Base-by-base conservation (phyloP, 2,797 vertebrate species). In the Thalassophryne amazonica region DNA sequence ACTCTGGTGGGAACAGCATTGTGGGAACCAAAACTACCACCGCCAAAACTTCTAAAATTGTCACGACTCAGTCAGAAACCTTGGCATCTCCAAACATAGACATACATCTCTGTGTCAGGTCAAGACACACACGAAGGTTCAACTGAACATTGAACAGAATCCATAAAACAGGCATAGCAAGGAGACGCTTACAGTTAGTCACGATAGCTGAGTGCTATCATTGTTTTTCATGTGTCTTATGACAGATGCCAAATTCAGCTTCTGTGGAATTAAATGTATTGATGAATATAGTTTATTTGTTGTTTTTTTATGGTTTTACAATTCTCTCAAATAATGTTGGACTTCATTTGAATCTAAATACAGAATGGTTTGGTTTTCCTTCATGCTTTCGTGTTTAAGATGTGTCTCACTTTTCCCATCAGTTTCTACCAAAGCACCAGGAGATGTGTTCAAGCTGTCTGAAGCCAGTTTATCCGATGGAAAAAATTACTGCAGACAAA, bases 401-500 rank as follows among this genome's bases (percentile, higher is more conserved):
- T 25, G 3, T 20, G 35, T 56, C n/a, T 60, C 2, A 19, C 60
- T 60, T 48, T 64, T 75, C 12, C 64, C 65, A 74, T 46, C 68
- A 92, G 84, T 91, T 93, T 74, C 89, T 91, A 82, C 56, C 70
- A 9, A 21, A 34, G 4, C 22, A 39, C 68, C 86, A 50, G 39
- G 93, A 94, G 55, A 80, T 25, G 52, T 94, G 93, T 42, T 81
- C 83, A 21, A 84, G 73, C 5, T 94, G 93, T 70, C 67, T 78
- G 56, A 89, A 84, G 74, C 85, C 93, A 2, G 88, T 91, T 56
- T 92, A 91, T 69, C 61, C 87, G 8, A 85, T 88, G 91, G 93
- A 95, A 81, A 59, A 81, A 72, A 83, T 92, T 37, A 69, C 70
- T 20, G 51, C 88, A 6, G 90, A 91, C 76, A 89, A 88, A 68